Evolutionary conservation across 2,797 vertebrate species (phyloP).

Genomic region (Phylloscopus collybita): DNA sequence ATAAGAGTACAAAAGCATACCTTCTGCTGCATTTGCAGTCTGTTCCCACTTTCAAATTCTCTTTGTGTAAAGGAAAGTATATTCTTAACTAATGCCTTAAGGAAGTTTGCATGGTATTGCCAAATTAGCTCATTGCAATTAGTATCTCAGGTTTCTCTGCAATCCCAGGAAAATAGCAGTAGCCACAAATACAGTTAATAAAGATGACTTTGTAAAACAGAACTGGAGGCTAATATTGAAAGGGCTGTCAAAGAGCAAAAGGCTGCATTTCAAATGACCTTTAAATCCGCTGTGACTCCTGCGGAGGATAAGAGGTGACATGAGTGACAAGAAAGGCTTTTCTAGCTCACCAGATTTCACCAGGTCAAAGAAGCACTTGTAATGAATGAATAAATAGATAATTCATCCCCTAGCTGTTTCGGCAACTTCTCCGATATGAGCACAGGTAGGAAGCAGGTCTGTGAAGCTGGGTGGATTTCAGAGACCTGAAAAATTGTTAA

Average conservation of each 20-base stretch:
- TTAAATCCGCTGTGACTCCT: constrained; percentile 41
- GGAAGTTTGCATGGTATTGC: constrained; percentile 71
- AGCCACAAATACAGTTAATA: constrained; percentile 59
- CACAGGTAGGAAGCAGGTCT: constrained; percentile 1
- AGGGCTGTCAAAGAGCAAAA: constrained; percentile 56
- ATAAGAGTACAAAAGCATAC: constrained; percentile 47
- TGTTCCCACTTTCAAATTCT: constrained; percentile 68
- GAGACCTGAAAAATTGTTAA: neutral
- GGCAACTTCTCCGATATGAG: neutral
- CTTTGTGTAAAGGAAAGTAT: constrained; percentile 68
- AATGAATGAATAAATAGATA: constrained; percentile 61
- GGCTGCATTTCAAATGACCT: constrained; percentile 63
- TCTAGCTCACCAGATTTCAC: neutral
- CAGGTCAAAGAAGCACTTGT: constrained; percentile 36
- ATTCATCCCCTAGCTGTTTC: constrained; percentile 6
- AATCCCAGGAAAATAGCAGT: constrained; percentile 68
- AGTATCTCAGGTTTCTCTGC: constrained; percentile 68
- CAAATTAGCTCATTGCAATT: constrained; percentile 78
- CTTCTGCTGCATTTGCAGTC: constrained; percentile 69
- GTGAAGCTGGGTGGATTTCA: constrained; percentile 14
- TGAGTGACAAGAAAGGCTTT: constrained; percentile 45
- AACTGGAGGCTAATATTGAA: constrained; percentile 69
- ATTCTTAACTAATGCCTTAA: constrained; percentile 77
- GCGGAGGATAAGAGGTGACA: neutral
- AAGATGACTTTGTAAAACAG: constrained; percentile 72